These are phyloP conservation scores for Excalfactoria chinensis DNA, from an alignment of 2,113 vertebrate genomes.

Conservation along the genomic window DNA sequence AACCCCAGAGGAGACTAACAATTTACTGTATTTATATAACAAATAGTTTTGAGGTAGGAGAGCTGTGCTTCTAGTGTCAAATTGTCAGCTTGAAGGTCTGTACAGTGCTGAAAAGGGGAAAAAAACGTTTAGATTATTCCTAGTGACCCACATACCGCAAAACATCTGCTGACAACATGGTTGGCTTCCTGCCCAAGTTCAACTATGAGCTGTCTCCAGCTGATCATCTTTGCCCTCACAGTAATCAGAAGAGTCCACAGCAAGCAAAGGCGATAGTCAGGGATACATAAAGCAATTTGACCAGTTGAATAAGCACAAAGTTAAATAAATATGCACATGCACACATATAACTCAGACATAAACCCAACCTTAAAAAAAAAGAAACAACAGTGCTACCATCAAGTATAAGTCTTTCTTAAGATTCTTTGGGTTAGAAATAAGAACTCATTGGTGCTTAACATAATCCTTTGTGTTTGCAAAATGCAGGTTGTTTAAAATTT, in stretches of 20 bases:
- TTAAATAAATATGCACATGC: background rate
- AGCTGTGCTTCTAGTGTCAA: slow-evolving; percentile 11
- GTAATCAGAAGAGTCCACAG: slow-evolving; percentile 21
- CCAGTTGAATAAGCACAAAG: slow-evolving; percentile 21
- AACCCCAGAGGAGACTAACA: slow-evolving; percentile 49
- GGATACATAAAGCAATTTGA: slow-evolving; percentile 33
- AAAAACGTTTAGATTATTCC: slow-evolving; percentile 49
- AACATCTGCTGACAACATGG: slow-evolving; percentile 74
- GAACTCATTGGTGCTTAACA: background rate
- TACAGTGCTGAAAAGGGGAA: background rate
- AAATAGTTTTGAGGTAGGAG: slow-evolving; percentile 50
- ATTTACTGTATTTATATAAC: slow-evolving; percentile 56
- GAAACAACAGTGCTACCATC: background rate
- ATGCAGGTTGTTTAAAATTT: background rate
- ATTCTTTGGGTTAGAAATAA: background rate
- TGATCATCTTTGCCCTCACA: slow-evolving; percentile 65
- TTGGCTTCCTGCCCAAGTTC: slow-evolving; percentile 73
- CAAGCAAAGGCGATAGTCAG: slow-evolving; percentile 34
- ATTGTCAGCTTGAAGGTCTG: slow-evolving; percentile 69
- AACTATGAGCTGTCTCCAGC: slow-evolving; percentile 63
- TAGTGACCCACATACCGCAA: slow-evolving; percentile 68
- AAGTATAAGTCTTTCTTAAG: background rate
- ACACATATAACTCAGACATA: background rate
- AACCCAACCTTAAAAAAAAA: background rate
- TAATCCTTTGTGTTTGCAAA: background rate